Base-by-base conservation (phyloP, 92 coral and sea anemone genomes). In the Nematostella vectensis region DNA sequence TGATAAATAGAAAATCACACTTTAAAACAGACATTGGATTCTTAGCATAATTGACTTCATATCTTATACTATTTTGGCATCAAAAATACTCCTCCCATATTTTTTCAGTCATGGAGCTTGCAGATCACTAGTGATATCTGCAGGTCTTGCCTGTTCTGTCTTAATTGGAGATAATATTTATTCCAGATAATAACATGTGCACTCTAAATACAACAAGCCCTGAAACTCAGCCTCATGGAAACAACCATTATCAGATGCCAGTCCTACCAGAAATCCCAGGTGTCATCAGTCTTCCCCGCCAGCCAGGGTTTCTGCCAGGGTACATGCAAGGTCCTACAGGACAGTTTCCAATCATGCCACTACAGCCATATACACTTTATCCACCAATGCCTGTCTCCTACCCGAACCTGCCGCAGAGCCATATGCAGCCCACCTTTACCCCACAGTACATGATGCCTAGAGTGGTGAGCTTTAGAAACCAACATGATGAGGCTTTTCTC, bases 381-480 rank as follows among this genome's bases (percentile, higher is more conserved):
- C 72, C 63, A 3, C 72, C 72, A 40, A 43, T 66, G 63, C 25
- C 55, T 3, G 56, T 66, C 19, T 56, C 72, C 3, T 66, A 42
- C 47, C 50, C 60, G 22, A 39, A 29, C 25, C 30, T 66, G 8
- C 21, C 57, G 23, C 47, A 48, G 16, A 48, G 39, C 1, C 40
- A 27, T n/a, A 11, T 23, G 19, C 16, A 48, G 4, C 25, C 26
- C 44, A 10, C 19, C 22, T 2, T n/a, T 10, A 25, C 50, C 9
- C 13, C 44, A 25, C 55, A 55, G 19, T 66, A 54, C 21, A 66
- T 66, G 63, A 66, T 66, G 72, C 72, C 72, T 1, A 66, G 72
- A 26, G 55, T 66, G 2, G 72, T 66, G 2, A 59, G 52, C 26
- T 54, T 66, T 28, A 37, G 72, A 20, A 21, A 59, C 27, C 23